Evolutionary conservation across 1,140 invertebrate species (phyloP).

Genomic region (Heliconius congener): DNA sequence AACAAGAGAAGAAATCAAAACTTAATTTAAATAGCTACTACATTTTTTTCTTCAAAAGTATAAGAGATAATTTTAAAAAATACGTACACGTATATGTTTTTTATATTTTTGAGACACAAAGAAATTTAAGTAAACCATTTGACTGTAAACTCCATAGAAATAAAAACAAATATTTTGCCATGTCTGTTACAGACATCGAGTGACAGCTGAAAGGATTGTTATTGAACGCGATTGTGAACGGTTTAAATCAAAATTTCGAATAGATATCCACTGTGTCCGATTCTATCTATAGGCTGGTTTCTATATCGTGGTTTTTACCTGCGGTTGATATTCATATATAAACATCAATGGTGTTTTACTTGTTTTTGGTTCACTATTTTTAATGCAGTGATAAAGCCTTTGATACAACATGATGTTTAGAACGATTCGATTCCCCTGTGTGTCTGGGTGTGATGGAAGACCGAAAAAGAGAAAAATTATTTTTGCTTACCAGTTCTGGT

Average conservation of each 20-base stretch:
- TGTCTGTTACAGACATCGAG: constrained; percentile 22
- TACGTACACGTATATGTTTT: neutral
- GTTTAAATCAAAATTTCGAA: constrained; percentile 22
- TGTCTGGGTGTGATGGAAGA: too few species aligned
- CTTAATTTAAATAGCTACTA: too few species aligned
- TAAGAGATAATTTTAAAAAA: neutral
- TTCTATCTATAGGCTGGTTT: neutral
- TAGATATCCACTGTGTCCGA: constrained; percentile 16
- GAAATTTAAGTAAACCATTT: neutral
- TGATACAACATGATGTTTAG: too few species aligned
- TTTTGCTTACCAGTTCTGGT: too few species aligned
- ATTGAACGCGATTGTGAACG: constrained; percentile 23
- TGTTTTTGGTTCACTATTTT: neutral
- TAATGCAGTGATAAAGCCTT: too few species aligned
- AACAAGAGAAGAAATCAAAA: too few species aligned
- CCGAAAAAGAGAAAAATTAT: too few species aligned
- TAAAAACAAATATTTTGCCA: constrained; percentile 27
- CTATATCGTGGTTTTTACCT: neutral
- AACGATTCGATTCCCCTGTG: too few species aligned
- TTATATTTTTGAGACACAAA: too few species aligned
- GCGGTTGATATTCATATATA: neutral
- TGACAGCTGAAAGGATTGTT: constrained; percentile 33
- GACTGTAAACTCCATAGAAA: constrained; percentile 16
- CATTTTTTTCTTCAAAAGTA: too few species aligned
- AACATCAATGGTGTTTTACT: neutral